Evolutionary conservation across 2,113 vertebrate genomes (phyloP).

Genomic region (Polypterus senegalus): DNA sequence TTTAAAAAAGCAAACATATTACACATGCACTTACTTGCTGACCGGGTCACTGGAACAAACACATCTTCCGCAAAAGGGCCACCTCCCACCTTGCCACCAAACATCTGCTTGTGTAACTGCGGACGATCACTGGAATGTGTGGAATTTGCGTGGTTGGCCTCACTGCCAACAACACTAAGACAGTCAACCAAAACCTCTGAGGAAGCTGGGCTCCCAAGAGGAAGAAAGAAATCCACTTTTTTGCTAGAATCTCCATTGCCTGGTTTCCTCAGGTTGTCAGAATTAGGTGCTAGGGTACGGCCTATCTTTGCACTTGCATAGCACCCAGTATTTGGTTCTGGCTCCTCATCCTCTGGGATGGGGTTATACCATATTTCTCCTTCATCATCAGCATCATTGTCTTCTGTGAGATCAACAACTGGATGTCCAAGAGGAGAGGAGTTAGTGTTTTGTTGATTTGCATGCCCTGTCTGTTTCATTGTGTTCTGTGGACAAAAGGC

Average conservation of each 20-base stretch:
- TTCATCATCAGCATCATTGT: slow-evolving; percentile 85
- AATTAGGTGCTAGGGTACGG: slow-evolving; percentile 11
- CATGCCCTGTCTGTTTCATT: slow-evolving; percentile 19
- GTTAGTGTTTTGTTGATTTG: background rate
- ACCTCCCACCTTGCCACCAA: slow-evolving; percentile 38
- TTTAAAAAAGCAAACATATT: background rate
- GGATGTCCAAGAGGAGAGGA: slow-evolving; percentile 10
- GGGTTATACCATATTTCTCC: slow-evolving; percentile 98
- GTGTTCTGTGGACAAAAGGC: slow-evolving; percentile 31
- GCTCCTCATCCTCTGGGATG: slow-evolving; percentile 86
- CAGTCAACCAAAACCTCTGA: slow-evolving; percentile 24
- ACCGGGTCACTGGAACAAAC: slow-evolving; percentile 34
- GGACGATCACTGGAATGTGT: slow-evolving; percentile 41
- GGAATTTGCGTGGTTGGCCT: slow-evolving; percentile 33
- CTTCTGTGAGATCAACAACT: slow-evolving; percentile 57
- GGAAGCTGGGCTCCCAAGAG: slow-evolving; percentile 7
- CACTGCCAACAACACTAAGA: slow-evolving; percentile 16
- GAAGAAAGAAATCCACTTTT: slow-evolving; percentile 3
- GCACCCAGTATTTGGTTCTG: slow-evolving; percentile 10
- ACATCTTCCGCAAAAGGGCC: slow-evolving; percentile 42
- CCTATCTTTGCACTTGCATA: background rate
- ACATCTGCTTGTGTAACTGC: slow-evolving; percentile 52
- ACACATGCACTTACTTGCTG: slow-evolving; percentile 51
- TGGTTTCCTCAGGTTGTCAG: slow-evolving; percentile 24
- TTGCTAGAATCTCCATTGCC: slow-evolving; percentile 24